These are phyloP conservation scores for Plecotus auritus DNA, from an alignment of 2,113 vertebrate genomes.

Conservation along the genomic window DNA sequence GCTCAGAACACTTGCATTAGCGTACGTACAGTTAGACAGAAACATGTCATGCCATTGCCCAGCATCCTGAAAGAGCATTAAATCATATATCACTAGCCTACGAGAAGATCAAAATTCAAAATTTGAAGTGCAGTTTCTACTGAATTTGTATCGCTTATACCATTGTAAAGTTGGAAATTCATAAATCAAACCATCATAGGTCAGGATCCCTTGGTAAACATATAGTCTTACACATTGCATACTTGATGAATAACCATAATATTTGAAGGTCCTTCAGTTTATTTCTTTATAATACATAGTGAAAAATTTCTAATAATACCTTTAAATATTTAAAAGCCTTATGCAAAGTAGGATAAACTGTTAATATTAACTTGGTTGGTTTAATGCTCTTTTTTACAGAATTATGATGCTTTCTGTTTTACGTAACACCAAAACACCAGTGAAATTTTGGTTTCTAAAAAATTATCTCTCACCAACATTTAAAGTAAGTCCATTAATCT, in stretches of 20 bases:
- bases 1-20: not conserved
- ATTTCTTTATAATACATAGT: not conserved
- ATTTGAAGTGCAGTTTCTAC: not conserved
- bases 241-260: not conserved
- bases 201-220: not conserved
- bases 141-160: not conserved
- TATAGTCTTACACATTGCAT: not conserved
- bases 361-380: conserved; percentile 45
- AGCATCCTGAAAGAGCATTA: not conserved
- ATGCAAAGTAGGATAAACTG: conserved; percentile 27
- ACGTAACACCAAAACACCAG: conserved; percentile 91
- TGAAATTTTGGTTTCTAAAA: conserved; percentile 99
- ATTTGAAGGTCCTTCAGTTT: not conserved
- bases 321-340: conserved; percentile 10
- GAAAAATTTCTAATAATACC: not conserved
- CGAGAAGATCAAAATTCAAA: not conserved
- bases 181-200: not conserved
- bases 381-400: conserved; percentile 83
- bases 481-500: conserved; percentile 85
- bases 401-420: conserved; percentile 99
- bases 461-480: conserved; percentile 98
- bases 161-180: not conserved
- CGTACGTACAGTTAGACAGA: not conserved
- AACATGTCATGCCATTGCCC: not conserved
- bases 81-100: not conserved